phyloP scores from a whole-genome alignment of 1,140 invertebrate species.

The Scaptomyza graminum region DNA sequence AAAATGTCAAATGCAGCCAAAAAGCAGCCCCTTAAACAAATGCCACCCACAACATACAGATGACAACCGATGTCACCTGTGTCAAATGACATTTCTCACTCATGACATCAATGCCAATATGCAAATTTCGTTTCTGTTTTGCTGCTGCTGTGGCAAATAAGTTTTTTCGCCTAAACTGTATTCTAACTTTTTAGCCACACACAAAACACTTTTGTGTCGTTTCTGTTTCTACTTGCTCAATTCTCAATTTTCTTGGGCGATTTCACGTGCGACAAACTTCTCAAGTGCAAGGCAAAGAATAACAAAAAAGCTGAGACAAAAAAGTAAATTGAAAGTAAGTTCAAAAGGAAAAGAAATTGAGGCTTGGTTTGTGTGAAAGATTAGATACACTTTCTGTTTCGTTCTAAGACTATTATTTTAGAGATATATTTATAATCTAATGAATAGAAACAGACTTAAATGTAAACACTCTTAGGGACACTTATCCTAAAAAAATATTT shows the following conservation, averaged over 20 bases:
- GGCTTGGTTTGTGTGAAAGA: constrained; percentile 5
- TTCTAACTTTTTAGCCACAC: constrained; percentile 39
- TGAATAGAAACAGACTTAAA: too few relatives aligned
- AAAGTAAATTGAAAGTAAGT: background rate
- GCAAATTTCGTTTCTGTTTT: constrained; percentile 58
- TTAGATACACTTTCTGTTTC: constrained; percentile 2
- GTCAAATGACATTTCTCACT: constrained; percentile 27
- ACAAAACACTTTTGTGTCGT: constrained; percentile 12
- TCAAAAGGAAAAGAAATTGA: background rate
- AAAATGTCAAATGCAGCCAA: constrained; percentile 51
- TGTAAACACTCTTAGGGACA: too few relatives aligned
- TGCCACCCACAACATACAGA: background rate
- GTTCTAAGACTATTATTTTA: too few relatives aligned
- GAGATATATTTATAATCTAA: too few relatives aligned
- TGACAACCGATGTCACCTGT: constrained; percentile 35
- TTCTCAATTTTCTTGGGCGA: constrained; percentile 74
- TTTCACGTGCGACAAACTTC: constrained; percentile 83
- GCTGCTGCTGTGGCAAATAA: background rate
- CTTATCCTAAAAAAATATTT: too few relatives aligned
- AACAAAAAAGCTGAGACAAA: constrained; percentile 27
- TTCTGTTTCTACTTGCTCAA: constrained; percentile 38
- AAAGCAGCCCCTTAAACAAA: background rate
- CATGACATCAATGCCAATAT: constrained; percentile 68
- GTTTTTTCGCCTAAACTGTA: constrained; percentile 39
- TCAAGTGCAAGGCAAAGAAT: constrained; percentile 79